These are phyloP conservation scores for Gymnocypris eckloni DNA, from an alignment of 2,797 vertebrate species.

Conservation along the genomic window DNA sequence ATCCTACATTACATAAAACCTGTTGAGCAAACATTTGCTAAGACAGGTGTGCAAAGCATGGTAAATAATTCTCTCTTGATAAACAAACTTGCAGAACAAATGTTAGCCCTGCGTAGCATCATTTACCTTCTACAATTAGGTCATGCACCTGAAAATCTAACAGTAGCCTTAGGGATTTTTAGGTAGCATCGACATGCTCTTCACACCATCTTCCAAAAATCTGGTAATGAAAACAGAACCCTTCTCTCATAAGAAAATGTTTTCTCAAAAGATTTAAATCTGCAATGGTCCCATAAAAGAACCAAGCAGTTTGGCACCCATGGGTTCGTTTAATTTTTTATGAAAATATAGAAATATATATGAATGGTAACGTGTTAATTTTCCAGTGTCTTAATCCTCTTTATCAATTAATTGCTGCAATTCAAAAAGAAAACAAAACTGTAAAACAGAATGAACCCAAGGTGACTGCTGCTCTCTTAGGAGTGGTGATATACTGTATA, in stretches of 20 bases:
- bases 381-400: not conserved
- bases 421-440: not conserved
- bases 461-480: not conserved
- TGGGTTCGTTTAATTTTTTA: not conserved
- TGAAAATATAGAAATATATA: not conserved
- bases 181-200: not conserved
- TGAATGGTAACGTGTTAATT: not conserved
- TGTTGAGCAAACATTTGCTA: slow-evolving; percentile 11
- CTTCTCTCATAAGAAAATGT: not conserved
- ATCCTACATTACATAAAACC: not conserved
- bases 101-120: not conserved
- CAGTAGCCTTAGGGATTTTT: not conserved
- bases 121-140: slow-evolving; percentile 3
- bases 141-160: slow-evolving; percentile 11
- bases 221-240: not conserved
- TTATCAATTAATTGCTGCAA: not conserved
- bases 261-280: not conserved
- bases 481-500: not conserved
- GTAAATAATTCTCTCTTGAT: not conserved
- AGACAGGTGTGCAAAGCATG: not conserved
- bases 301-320: not conserved
- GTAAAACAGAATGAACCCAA: not conserved
- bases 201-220: not conserved
- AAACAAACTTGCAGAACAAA: not conserved
- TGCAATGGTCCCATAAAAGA: not conserved